Base-by-base conservation (phyloP, 1,140 invertebrate species). In the Atopsyche davidsoni region DNA sequence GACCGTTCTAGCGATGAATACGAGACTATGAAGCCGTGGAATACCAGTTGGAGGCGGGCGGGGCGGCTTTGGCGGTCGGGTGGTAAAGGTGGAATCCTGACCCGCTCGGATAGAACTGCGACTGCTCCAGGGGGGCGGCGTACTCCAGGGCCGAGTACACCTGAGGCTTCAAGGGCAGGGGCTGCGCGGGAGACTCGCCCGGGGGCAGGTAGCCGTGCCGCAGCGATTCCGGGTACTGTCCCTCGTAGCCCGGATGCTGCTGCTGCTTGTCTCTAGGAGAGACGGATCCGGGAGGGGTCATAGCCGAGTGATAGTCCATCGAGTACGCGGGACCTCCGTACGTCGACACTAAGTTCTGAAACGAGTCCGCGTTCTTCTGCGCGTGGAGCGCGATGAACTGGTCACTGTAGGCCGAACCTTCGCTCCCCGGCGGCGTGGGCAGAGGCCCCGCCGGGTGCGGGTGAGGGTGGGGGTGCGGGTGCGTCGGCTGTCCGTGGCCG, bases 221-320 rank as follows among this genome's bases (percentile, higher is more conserved):
- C 66, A 75, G 60, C 47, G 69, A 63, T 58, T 77, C 66, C 13
- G 67, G 69, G 63, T 70, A 67, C 57, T 68, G 52, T 39, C 64
- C 64, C 55, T 70, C 65, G 48, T 51, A 23, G 18, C 57, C 52
- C 0, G 57, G 46, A 41, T 73, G 69, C 52, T 79, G 80, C 58
- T 81, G 81, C 64, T 85, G 83, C 64, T 89, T 92, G 60, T 94
- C 91, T 36, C 90, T 77, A 1, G 93, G 93, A 6, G 92, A 96
- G 0, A 96, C 92, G 2, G 91, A 95, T 1, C 90, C 91, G 9
- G 93, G 92, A 35, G 92, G 93, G 1, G 92, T 96, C 87, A 96
- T 95, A 11, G 92, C 90, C 19, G 90, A 89, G 62, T 90, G 86
- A 61, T 89, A 89, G 61, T 90, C 87, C 14, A 86, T 78, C 2